Evolutionary conservation across 35 echinoderm and acorn worm species (phyloP).

Genomic region (Ophiothrix spiculata): DNA sequence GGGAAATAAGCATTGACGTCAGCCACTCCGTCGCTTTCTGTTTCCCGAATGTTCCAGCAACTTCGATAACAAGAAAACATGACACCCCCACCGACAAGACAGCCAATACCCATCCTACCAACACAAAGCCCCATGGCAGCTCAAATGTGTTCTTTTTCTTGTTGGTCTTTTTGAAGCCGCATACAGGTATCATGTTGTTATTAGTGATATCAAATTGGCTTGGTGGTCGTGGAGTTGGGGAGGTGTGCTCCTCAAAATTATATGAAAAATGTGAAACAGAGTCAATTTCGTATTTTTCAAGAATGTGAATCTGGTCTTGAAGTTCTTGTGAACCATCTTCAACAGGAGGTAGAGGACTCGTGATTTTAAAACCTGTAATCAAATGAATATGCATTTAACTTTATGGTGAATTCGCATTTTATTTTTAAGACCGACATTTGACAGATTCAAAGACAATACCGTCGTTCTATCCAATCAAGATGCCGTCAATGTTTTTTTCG

Average conservation of each 20-base stretch:
- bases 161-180: constrained; percentile 56
- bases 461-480: no score
- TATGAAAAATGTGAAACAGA: no score
- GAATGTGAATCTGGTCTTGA: background rate
- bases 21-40: constrained; percentile 85
- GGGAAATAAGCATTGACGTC: constrained; percentile 73
- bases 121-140: constrained; percentile 75
- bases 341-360: no score
- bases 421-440: no score
- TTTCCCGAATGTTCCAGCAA: constrained; percentile 70
- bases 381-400: no score
- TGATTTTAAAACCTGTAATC: no score
- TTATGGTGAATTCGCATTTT: no score
- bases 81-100: constrained; percentile 49
- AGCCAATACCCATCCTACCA: constrained; percentile 71
- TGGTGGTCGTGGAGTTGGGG: no score
- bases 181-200: constrained; percentile 5
- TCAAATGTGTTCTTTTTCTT: constrained; percentile 73
- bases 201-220: no score
- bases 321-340: background rate
- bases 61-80: constrained; percentile 74
- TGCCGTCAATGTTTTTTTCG: no score
- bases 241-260: no score
- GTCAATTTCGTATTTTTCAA: background rate
- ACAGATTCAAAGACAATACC: no score